phyloP scores from a whole-genome alignment of 2,797 vertebrate genomes.

The Cyprinella venusta region DNA sequence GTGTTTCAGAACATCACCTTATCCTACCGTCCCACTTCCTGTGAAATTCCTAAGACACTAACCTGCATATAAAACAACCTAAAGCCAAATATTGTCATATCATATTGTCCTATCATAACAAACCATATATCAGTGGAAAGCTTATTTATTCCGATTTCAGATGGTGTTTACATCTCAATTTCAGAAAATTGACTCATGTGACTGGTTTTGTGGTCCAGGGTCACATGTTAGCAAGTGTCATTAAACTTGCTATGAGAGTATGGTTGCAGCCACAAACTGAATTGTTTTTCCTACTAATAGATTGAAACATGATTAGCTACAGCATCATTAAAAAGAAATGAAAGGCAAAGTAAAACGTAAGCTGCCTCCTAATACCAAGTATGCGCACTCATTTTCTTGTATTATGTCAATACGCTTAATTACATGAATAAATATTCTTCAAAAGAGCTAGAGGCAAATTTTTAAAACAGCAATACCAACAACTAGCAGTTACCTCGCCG shows the following conservation, averaged over 20 bases:
- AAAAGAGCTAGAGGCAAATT: background rate
- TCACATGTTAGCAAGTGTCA: background rate
- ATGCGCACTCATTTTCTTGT: background rate
- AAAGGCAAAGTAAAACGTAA: background rate
- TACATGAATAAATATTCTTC: background rate
- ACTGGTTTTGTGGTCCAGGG: too few species aligned
- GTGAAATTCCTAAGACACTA: background rate
- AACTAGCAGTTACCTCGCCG: background rate
- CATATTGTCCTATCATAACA: too few species aligned
- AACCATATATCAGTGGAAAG: too few species aligned
- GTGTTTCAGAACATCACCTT: background rate
- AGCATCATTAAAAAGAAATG: background rate
- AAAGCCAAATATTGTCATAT: background rate
- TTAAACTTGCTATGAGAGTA: background rate
- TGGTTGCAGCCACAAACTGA: background rate
- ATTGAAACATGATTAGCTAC: background rate
- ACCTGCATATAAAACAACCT: conserved; percentile 5
- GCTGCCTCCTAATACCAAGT: background rate
- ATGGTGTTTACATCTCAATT: too few species aligned
- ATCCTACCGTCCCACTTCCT: conserved; percentile 4
- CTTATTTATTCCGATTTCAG: too few species aligned
- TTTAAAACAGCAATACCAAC: background rate
- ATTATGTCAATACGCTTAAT: background rate
- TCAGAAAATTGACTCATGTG: too few species aligned
- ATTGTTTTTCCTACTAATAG: background rate